phyloP scores from a whole-genome alignment of 2,113 vertebrate species.

The Choloepus hoffmanni region DNA sequence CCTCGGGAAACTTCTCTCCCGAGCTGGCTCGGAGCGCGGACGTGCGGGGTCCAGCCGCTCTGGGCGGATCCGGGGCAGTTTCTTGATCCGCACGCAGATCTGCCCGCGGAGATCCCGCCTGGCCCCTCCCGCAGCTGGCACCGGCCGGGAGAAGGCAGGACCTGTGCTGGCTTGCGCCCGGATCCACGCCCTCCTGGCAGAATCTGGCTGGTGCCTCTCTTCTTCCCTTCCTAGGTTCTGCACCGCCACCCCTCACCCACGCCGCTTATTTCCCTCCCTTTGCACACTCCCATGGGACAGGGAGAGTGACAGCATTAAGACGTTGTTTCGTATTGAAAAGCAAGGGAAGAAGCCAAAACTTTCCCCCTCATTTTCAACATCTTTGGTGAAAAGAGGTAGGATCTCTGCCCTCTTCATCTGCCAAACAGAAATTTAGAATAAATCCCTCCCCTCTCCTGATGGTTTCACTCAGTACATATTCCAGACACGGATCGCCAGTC shows the following conservation, averaged over 20 bases:
- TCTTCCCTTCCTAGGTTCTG: background rate
- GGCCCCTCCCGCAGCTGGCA: conserved; percentile 45
- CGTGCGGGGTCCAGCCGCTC: background rate
- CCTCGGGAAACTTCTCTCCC: conserved; percentile 55
- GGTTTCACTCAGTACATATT: background rate
- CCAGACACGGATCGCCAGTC: background rate
- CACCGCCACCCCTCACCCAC: conserved; percentile 58
- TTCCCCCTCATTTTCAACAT: conserved; percentile 6
- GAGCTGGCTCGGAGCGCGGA: background rate
- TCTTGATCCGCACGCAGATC: background rate
- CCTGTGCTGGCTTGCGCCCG: conserved; percentile 64
- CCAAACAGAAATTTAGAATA: background rate
- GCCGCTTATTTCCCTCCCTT: background rate
- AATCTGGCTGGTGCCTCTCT: conserved; percentile 35
- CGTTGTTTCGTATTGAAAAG: conserved; percentile 24
- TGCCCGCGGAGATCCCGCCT: background rate
- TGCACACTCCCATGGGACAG: conserved; percentile 58
- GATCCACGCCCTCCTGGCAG: conserved; percentile 67
- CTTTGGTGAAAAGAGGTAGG: background rate
- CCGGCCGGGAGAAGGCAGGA: conserved; percentile 45
- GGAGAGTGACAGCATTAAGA: background rate
- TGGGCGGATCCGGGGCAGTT: background rate
- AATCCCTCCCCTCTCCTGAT: background rate
- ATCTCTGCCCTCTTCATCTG: background rate
- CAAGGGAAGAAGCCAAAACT: conserved; percentile 48